Conservation (phyloP, 2,797 vertebrate species). For the Mus minutoides region DNA sequence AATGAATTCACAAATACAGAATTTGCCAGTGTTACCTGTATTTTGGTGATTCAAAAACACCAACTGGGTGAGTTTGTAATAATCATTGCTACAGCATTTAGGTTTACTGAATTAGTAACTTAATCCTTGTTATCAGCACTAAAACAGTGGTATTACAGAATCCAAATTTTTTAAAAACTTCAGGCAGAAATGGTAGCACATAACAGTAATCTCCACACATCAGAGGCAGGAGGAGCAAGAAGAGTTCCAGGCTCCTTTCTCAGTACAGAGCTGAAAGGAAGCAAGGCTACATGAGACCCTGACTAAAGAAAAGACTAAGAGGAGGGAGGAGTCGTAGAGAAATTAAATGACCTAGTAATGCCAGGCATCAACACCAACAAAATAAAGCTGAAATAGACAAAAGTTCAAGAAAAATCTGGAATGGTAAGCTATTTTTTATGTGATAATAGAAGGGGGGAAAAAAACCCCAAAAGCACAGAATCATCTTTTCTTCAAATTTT, state of each 20-base stretch:
- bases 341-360: constrained; percentile 19
- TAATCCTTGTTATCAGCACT: background rate
- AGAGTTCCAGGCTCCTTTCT: background rate
- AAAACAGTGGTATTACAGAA: background rate
- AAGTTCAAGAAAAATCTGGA: constrained; percentile 24
- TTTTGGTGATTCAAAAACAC: background rate
- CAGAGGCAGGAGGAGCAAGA: background rate
- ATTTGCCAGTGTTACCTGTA: background rate
- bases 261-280: background rate
- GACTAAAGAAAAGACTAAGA: background rate
- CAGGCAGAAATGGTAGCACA: background rate
- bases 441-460: background rate
- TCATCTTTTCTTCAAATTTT: background rate
- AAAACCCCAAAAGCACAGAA: background rate
- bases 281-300: background rate
- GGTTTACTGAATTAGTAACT: background rate
- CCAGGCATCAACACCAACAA: background rate
- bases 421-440: background rate
- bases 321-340: background rate
- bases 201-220: too few species aligned
- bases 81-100: background rate
- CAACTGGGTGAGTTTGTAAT: background rate
- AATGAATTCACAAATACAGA: constrained; percentile 17
- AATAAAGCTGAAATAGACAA: constrained; percentile 12
- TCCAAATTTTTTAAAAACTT: background rate